Evolutionary conservation across 1,140 invertebrate species (phyloP).

Genomic region (Amphibalanus amphitrite): DNA sequence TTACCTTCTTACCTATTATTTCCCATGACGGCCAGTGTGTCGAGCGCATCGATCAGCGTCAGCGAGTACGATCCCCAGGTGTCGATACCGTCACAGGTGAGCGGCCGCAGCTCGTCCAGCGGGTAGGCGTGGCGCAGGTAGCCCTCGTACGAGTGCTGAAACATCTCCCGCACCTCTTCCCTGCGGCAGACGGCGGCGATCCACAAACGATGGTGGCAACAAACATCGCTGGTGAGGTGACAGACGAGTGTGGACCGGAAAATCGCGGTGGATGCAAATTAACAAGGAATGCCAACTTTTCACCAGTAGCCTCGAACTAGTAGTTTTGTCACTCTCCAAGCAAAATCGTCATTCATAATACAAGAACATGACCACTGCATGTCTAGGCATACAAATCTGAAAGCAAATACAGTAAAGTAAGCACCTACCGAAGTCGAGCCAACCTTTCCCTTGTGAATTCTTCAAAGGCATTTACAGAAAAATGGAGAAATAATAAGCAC

Average conservation of each 20-base stretch:
- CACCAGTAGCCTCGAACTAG: not conserved
- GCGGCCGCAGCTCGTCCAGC: slow-evolving; percentile 87
- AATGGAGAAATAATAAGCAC: not conserved
- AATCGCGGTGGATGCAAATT: no score
- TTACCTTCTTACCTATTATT: slow-evolving; percentile 54
- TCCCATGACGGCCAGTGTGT: slow-evolving; percentile 90
- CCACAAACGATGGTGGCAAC: not conserved
- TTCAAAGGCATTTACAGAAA: not conserved
- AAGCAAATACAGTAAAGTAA: not conserved
- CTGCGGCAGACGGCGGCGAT: slow-evolving; percentile 9
- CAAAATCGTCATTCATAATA: not conserved
- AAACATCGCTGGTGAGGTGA: not conserved
- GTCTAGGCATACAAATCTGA: no score
- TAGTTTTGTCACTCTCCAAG: not conserved
- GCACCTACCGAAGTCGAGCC: not conserved
- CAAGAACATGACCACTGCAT: not conserved
- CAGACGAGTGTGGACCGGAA: no score
- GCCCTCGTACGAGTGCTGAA: slow-evolving; percentile 90
- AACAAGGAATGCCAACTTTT: no score
- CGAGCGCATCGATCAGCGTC: slow-evolving; percentile 90
- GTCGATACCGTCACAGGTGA: slow-evolving; percentile 37
- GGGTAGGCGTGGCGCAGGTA: slow-evolving; percentile 91
- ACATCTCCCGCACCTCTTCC: slow-evolving; percentile 73
- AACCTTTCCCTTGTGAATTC: not conserved
- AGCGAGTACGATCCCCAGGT: slow-evolving; percentile 55